A percentile compares a stretch with the other conserved stretches of the same genome.
Conservation (phyloP, 2,113 vertebrate genomes). For the Clarias macrocephalus region DNA sequence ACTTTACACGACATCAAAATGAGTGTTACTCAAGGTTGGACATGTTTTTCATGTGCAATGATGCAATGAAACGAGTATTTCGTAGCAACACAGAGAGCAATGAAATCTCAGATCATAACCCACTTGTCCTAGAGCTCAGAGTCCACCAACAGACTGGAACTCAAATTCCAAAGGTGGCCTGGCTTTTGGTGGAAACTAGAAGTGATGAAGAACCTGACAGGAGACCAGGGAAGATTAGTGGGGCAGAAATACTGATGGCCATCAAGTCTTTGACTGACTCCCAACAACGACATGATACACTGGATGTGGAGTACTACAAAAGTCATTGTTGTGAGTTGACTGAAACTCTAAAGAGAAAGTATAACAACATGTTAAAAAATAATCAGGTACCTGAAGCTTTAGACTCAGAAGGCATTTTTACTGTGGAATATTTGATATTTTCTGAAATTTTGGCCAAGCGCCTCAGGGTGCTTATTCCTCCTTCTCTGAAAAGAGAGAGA, state of each 20-base stretch:
- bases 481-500: background rate
- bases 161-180: background rate
- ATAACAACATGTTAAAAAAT: background rate
- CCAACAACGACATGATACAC: background rate
- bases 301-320: background rate
- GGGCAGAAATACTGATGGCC: slow-evolving; percentile 36
- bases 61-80: slow-evolving; percentile 54
- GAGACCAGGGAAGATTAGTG: slow-evolving; percentile 32
- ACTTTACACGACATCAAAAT: background rate
- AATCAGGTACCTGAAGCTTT: background rate
- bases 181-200: background rate
- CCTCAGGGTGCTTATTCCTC: background rate
- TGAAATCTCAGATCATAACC: slow-evolving; percentile 41
- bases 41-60: slow-evolving; percentile 38
- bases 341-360: background rate
- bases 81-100: background rate
- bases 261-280: slow-evolving; percentile 22
- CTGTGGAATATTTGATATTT: background rate
- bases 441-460: background rate
- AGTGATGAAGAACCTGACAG: background rate
- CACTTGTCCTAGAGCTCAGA: background rate
- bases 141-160: background rate
- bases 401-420: background rate
- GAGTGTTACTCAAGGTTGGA: slow-evolving; percentile 31
- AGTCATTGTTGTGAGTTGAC: background rate